Evolutionary conservation across 2,888 invertebrate species (phyloP).

Genomic region (Tipula helvola): DNA sequence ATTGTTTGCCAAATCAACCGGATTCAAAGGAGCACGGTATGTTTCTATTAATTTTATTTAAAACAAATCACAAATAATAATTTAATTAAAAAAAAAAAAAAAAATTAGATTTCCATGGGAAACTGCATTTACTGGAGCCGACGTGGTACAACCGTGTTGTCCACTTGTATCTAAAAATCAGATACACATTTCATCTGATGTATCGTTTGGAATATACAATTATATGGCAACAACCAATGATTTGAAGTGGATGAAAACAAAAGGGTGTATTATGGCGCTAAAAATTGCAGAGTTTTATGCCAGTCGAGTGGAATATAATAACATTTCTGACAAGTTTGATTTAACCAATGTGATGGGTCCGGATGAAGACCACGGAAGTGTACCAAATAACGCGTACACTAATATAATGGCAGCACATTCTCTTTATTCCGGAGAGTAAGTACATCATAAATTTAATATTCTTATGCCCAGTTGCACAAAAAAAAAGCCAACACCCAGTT

Average conservation of each 20-base stretch:
- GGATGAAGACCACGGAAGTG: slow-evolving; percentile 45
- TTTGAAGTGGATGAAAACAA: slow-evolving; percentile 26
- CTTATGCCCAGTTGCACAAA: too few species aligned
- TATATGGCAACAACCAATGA: slow-evolving; percentile 25
- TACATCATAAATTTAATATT: neutral
- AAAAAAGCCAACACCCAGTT: too few species aligned
- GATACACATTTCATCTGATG: slow-evolving; percentile 46
- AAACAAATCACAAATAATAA: neutral
- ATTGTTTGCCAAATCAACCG: slow-evolving; percentile 38
- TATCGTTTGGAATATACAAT: slow-evolving; percentile 38
- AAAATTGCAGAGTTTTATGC: slow-evolving; percentile 47
- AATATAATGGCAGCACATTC: slow-evolving; percentile 46
- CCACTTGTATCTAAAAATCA: slow-evolving; percentile 43
- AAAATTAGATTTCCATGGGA: slow-evolving; percentile 54
- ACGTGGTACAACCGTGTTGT: slow-evolving; percentile 47
- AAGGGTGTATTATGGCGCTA: slow-evolving; percentile 42
- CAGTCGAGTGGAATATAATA: slow-evolving; percentile 25
- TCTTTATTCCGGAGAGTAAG: slow-evolving; percentile 40
- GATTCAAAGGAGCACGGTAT: slow-evolving; percentile 36
- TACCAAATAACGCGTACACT: slow-evolving; percentile 45
- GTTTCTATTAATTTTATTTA: neutral
- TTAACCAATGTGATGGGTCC: slow-evolving; percentile 47
- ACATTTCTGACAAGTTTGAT: neutral
- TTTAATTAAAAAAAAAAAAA: too few species aligned
- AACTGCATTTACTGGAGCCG: slow-evolving; percentile 46